These are phyloP conservation scores for Cheiracanthium punctorium DNA, from an alignment of 2,888 invertebrate species.

Conservation along the genomic window DNA sequence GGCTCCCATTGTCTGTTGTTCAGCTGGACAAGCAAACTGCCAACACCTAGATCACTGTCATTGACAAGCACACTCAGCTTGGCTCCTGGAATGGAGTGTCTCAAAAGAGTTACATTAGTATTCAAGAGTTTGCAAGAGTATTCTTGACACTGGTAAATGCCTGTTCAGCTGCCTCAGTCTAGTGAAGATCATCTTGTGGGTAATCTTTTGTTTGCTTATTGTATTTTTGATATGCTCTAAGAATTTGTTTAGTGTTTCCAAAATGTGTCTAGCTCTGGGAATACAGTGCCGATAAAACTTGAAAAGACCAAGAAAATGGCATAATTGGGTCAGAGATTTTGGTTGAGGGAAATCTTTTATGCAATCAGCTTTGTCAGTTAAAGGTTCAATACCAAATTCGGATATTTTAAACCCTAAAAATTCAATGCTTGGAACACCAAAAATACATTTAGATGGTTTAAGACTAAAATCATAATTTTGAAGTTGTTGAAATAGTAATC, in stretches of 20 bases:
- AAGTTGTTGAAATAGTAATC: too few species aligned
- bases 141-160: background rate
- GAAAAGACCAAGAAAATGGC: background rate
- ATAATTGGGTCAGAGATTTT: too few species aligned
- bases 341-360: too few species aligned
- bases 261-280: background rate
- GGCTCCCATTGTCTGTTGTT: too few species aligned
- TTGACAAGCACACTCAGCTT: background rate
- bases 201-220: background rate
- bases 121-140: background rate
- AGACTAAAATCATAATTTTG: too few species aligned
- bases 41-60: background rate
- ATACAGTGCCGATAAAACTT: background rate
- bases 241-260: background rate
- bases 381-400: too few species aligned
- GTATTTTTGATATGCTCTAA: background rate
- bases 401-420: too few species aligned
- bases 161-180: too few species aligned
- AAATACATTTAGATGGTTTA: too few species aligned
- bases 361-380: too few species aligned
- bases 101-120: background rate
- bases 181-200: background rate
- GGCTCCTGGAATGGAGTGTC: background rate
- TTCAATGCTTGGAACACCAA: too few species aligned
- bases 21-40: constrained; percentile 30